These are phyloP conservation scores for honey bee (Apis mellifera) DNA, from an alignment of 1,140 invertebrate species.

Conservation along the genomic window Amel_HAv3.1 CM009938.2:9899501-9900000, in stretches of 20 bases:
- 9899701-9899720: neutral
- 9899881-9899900: constrained; percentile 25
- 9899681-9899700: neutral
- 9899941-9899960: constrained; percentile 76
- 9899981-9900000: constrained; percentile 63
- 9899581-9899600: neutral
- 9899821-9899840: constrained; percentile 55
- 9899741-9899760: constrained; percentile 50
- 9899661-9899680: neutral
- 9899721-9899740: constrained; percentile 27
- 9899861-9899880: constrained; percentile 72
- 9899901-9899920: constrained; percentile 55
- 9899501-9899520: no score
- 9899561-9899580: neutral
- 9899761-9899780: constrained; percentile 42
- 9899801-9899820: constrained; percentile 78
- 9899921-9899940: constrained; percentile 63
- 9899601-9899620: neutral
- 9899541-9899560: no score
- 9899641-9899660: neutral
- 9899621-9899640: no score
- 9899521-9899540: no score
- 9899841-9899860: constrained; percentile 79
- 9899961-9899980: constrained; percentile 14
- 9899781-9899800: constrained; percentile 62